Evolutionary conservation across 1,140 invertebrate species (phyloP), one percentile per base, ranked within the genome.

Genomic region (Theocolax elegans): DNA sequence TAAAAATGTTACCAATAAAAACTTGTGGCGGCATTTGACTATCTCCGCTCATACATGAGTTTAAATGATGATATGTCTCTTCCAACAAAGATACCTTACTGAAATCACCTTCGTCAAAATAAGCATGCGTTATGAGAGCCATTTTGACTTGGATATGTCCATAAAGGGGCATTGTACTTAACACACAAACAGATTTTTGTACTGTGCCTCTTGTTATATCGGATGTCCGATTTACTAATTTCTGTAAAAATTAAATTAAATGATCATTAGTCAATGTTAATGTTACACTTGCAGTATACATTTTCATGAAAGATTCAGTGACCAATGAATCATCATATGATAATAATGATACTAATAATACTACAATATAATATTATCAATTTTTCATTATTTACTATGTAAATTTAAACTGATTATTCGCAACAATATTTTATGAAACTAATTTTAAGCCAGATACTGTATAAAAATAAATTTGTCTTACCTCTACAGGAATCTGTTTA

Each of bases 171-270:
- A 95, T 87, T 69, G 89, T 91, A 77, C 95, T 97, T 53, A 99
- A 83, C 15, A 97, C 93, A 86, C 95, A 96, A 2, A 96, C 94
- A 79, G 94, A 94, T 83, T 98, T 98, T 86, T 97, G 96, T 27
- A 98, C 94, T 25, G 95, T 95, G 72, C 95, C 96, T 75, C 98
- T 88, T 1, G 97, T 99, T 78, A 99, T 95, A 81, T 99, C 97
- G n/a, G 95, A 93, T n/a, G 96, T 96, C 73, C 92, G 93, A 83
- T 95, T 95, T 77, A 94, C 91, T 27, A 99, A 87, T 90, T 96
- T 93, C 94, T 97, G 79, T 53, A 59, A 49, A 71, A n/a, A 65
- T 23, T 27, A 72, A 40, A 62, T 62, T 56, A 44, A 48, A 46
- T 46, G 35, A 59, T 29, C n/a, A 58, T n/a, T 4, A 13, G 3